Conservation (phyloP, 2,113 vertebrate species). For the Muscicapa adusta region DNA sequence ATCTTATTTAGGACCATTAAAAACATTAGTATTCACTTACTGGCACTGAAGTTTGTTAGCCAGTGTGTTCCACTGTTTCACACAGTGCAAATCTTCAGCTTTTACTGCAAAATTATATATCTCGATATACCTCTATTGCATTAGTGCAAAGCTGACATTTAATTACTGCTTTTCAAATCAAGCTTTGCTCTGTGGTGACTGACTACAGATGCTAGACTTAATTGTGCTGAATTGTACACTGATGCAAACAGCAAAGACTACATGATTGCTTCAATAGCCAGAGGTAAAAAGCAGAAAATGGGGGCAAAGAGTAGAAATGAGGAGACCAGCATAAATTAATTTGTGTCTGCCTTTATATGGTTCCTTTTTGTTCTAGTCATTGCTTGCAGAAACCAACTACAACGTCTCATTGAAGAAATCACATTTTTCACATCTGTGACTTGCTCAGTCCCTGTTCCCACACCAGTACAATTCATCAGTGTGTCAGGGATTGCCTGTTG, state of each 20-base stretch:
- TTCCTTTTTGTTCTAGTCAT: neutral
- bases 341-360: neutral
- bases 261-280: neutral
- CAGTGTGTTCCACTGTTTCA: neutral
- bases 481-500: neutral
- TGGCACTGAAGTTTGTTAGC: neutral
- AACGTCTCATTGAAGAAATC: neutral
- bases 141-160: neutral
- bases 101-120: neutral
- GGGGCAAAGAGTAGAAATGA: neutral
- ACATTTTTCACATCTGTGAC: neutral
- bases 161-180: neutral
- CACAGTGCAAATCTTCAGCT: neutral
- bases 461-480: neutral
- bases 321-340: neutral
- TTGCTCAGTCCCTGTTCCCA: neutral
- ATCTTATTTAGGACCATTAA: constrained; percentile 8
- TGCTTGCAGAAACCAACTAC: neutral
- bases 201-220: neutral
- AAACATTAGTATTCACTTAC: neutral
- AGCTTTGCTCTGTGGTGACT: neutral
- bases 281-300: neutral
- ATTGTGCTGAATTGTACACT: neutral
- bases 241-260: neutral
- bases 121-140: neutral